These are phyloP conservation scores for Oligia latruncula DNA, from an alignment of 2,888 invertebrate species.

Conservation along the genomic window DNA sequence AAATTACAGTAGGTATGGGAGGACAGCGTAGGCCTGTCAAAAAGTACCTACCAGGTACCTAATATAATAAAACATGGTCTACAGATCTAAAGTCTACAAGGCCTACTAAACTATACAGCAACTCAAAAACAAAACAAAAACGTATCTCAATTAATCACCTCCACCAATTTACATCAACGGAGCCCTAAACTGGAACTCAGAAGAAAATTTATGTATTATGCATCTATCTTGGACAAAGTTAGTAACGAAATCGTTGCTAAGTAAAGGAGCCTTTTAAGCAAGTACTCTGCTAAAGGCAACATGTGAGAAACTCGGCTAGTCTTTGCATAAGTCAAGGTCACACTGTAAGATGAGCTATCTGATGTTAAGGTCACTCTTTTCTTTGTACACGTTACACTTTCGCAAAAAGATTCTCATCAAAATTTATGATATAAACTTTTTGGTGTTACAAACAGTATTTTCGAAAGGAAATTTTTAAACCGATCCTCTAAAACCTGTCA, in stretches of 20 bases:
- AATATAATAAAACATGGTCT: no score
- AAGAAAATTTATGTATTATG: constrained; percentile 53
- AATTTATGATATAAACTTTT: not conserved
- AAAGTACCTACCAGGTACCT: no score
- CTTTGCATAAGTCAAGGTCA: constrained; percentile 23
- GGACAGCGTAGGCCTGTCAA: no score
- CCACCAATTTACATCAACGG: constrained; percentile 12
- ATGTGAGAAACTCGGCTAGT: constrained; percentile 49
- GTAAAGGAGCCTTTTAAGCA: constrained; percentile 63
- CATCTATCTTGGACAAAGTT: constrained; percentile 52
- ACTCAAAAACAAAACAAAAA: not conserved
- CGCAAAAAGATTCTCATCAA: not conserved
- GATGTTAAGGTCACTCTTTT: not conserved
- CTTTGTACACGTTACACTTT: not conserved
- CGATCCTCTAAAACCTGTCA: no score
- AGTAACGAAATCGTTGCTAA: constrained; percentile 60
- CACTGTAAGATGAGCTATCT: constrained; percentile 25
- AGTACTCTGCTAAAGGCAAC: constrained; percentile 50
- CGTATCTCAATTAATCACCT: constrained; percentile 1
- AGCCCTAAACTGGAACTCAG: not conserved
- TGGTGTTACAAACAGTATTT: no score
- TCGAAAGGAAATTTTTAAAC: no score
- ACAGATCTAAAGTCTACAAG: no score
- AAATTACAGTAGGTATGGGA: no score
- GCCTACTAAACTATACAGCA: not conserved